These are phyloP conservation scores for Scrobipalpa atriplicella DNA, from an alignment of 2,888 invertebrate species.

Conservation along the genomic window DNA sequence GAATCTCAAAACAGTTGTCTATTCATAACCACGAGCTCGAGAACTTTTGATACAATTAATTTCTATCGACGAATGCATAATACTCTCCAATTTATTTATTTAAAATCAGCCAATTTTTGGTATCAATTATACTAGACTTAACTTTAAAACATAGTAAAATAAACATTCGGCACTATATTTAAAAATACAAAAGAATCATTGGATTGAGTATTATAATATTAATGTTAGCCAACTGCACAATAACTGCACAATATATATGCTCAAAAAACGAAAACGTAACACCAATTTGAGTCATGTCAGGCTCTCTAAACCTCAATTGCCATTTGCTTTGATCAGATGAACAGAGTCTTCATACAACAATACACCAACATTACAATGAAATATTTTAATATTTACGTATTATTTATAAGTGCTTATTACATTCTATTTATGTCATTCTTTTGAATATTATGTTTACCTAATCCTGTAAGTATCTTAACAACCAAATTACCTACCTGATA, in stretches of 20 bases:
- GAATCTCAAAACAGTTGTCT: conserved; percentile 70
- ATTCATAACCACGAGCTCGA: conserved; percentile 51
- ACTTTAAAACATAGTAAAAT: background rate
- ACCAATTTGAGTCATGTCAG: conserved; percentile 25
- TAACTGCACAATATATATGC: background rate
- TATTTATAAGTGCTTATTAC: conserved; percentile 33
- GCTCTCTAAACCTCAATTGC: conserved; percentile 23
- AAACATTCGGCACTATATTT: conserved; percentile 3
- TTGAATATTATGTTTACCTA: conserved; percentile 52
- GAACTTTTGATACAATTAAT: conserved; percentile 42
- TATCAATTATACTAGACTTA: conserved; percentile 48
- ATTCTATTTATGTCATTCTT: conserved; percentile 45
- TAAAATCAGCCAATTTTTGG: conserved; percentile 62
- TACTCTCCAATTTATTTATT: conserved; percentile 47
- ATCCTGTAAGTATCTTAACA: conserved; percentile 57
- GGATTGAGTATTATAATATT: conserved; percentile 28
- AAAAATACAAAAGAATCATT: conserved; percentile 12
- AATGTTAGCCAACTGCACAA: background rate
- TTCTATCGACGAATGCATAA: conserved; percentile 36
- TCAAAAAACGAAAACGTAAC: conserved; percentile 12
- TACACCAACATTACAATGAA: conserved; percentile 32
- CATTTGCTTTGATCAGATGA: background rate
- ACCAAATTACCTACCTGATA: conserved; percentile 49
- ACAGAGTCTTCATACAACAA: conserved; percentile 39
- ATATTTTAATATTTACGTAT: conserved; percentile 43